These are phyloP conservation scores for Cyprinodon brontotheroides DNA, from an alignment of 2,113 vertebrate genomes.

Conservation along the genomic window DNA sequence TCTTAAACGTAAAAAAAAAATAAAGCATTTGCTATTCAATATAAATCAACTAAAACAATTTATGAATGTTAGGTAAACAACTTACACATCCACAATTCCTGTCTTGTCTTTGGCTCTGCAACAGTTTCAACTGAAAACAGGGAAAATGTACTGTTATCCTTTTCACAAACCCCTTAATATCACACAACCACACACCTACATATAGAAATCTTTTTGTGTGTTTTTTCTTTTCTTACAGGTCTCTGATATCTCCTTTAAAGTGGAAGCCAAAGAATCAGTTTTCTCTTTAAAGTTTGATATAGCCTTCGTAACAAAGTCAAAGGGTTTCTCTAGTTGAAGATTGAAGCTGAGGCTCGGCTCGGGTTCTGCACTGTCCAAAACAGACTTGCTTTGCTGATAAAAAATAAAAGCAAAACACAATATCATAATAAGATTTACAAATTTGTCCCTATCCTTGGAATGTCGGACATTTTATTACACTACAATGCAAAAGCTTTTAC, in stretches of 20 bases:
- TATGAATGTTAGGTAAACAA: background rate
- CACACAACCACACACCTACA: background rate
- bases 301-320: slow-evolving; percentile 37
- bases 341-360: background rate
- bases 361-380: background rate
- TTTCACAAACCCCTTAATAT: background rate
- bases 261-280: slow-evolving; percentile 20
- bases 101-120: slow-evolving; percentile 35
- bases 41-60: background rate
- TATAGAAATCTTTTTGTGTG: accelerated
- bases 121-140: slow-evolving; percentile 25
- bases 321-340: slow-evolving; percentile 3
- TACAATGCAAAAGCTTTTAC: background rate
- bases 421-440: background rate
- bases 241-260: slow-evolving; percentile 21
- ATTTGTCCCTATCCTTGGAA: background rate
- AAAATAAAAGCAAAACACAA: background rate
- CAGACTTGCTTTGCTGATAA: slow-evolving; percentile 23
- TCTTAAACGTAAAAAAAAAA: slow-evolving; percentile 33
- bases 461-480: background rate
- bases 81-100: slow-evolving; percentile 46
- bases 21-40: background rate
- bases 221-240: slow-evolving; percentile 20
- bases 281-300: slow-evolving; percentile 30
- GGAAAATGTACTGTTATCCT: background rate